Evolutionary conservation across 1,140 invertebrate genomes (phyloP), one percentile per base, ranked within the genome.

Genomic region (Dreissena rostriformis): DNA sequence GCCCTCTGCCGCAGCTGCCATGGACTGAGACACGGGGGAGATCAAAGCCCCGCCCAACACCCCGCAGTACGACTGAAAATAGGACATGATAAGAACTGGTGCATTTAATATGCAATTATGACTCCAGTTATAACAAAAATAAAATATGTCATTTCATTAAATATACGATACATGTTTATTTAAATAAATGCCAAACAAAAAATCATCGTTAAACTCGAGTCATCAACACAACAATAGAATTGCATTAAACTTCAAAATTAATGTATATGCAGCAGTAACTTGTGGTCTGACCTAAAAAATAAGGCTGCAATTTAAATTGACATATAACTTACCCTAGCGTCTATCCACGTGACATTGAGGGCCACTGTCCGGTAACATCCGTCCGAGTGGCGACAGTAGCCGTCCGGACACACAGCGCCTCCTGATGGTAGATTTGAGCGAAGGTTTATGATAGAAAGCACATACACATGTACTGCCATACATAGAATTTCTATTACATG

Each of bases 381-480:
- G 15, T 70, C 71, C 28, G 79, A 82, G 51, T 82, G 79, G 14
- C 79, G 55, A 28, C 79, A 74, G 52, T 73, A 82, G n/a, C 79
- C 79, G 19, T 74, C 79, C 14, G 79, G 79, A 74, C 79, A 82
- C 0, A 51, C 28, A 10, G 10, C 67, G n/a, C 55, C 53, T 39
- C n/a, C 77, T 76, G 70, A 5, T 63, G 24, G 61, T 39, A 39
- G 39, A 39, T 5, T 39, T 8, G 39, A 39, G 39, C 39, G 39
- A 39, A 39, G 39, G 2, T 39, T 39, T 39, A 8, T 39, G 39
- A 39, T 5, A 39, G 39, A 2, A 39, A 2, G 4, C 39, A 39
- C 39, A 8, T 39, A 39, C 39, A 39, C 2, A 39, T 39, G 8
- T 39, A 39, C 8, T 2, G 39, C 39, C 39, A 39, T 39, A 5